Base-by-base conservation (phyloP, 64 coral and sea anemone genomes). In the Montipora capricornis region DNA sequence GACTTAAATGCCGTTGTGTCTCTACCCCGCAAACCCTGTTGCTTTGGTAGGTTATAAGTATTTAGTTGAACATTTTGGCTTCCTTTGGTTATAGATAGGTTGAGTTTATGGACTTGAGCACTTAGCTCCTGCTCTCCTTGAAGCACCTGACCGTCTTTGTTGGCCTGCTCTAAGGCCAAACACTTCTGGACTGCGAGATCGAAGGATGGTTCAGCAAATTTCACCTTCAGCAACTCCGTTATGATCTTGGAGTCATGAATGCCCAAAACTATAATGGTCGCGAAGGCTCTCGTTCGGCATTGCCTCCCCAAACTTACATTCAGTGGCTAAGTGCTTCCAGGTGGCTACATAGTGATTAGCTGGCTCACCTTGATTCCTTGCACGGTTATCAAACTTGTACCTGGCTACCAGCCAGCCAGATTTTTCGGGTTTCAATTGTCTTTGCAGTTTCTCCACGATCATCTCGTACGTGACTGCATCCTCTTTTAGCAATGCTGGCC, bases 101-200 rank as follows among this genome's bases (percentile, higher is more conserved):
- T 14, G 15, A 90, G 15, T 47, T 79, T 24, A 44, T 88, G 75
- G 67, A 88, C 86, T 53, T 68, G 4, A 47, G n/a, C 55, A 52
- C 75, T 26, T 44, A 44, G 20, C 5, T 6, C 76, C 47, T 78
- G 76, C 14, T 89, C 87, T 89, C 70, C 73, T 59, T 17, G 76
- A 49, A 22, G 37, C n/a, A 70, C n/a, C 17, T 51, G 14, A 57
- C 77, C 87, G 37, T 77, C 86, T 29, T 88, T 88, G 51, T 9
- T 75, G 8, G 86, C 17, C 12, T 88, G 70, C 55, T 88, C 68
- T 22, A 51, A 44, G 13, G 70, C 86, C 20, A 52, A 13, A 75
- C 68, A 88, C 47, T 88, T 88, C 53, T 75, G 61, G 8, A 88
- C 86, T 9, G 70, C 46, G 45, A 75, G 19, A 88, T 75, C 70